phyloP scores from a whole-genome alignment of 2,888 invertebrate genomes.

The Volucella bombylans region DNA sequence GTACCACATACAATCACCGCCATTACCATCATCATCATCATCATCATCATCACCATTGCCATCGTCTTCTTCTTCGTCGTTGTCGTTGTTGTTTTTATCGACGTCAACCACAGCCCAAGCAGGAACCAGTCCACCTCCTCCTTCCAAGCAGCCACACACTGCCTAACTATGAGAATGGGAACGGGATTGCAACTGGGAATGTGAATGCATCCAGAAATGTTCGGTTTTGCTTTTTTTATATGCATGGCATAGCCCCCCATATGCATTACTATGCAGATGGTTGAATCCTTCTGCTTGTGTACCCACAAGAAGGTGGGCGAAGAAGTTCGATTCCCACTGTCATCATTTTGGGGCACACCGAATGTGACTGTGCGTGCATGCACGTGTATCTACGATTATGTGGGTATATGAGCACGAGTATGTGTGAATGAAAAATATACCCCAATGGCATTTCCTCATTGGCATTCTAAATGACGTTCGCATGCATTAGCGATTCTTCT shows the following conservation, averaged over 20 bases:
- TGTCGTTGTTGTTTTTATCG: slow-evolving; percentile 2
- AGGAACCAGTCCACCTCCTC: slow-evolving; percentile 71
- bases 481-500: slow-evolving; percentile 52
- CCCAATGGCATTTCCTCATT: slow-evolving; percentile 69
- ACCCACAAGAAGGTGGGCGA: slow-evolving; percentile 43
- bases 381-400: not conserved
- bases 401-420: not conserved
- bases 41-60: slow-evolving; percentile 2
- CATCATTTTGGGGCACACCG: slow-evolving; percentile 56
- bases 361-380: slow-evolving; percentile 7
- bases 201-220: slow-evolving; percentile 60
- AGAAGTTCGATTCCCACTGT: slow-evolving; percentile 55
- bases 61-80: slow-evolving; percentile 20
- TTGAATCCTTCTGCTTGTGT: slow-evolving; percentile 23
- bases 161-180: slow-evolving; percentile 42
- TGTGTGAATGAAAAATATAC: slow-evolving; percentile 46
- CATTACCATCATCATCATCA: slow-evolving; percentile 28
- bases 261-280: slow-evolving; percentile 49
- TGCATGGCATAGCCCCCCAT: slow-evolving; percentile 41
- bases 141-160: slow-evolving; percentile 24
- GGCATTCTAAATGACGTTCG: slow-evolving; percentile 65
- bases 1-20: slow-evolving; percentile 46
- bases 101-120: slow-evolving; percentile 60
- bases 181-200: slow-evolving; percentile 52
- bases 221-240: slow-evolving; percentile 35